Evolutionary conservation across 2,888 invertebrate species (phyloP).

Genomic region (Chironomus riparius): DNA sequence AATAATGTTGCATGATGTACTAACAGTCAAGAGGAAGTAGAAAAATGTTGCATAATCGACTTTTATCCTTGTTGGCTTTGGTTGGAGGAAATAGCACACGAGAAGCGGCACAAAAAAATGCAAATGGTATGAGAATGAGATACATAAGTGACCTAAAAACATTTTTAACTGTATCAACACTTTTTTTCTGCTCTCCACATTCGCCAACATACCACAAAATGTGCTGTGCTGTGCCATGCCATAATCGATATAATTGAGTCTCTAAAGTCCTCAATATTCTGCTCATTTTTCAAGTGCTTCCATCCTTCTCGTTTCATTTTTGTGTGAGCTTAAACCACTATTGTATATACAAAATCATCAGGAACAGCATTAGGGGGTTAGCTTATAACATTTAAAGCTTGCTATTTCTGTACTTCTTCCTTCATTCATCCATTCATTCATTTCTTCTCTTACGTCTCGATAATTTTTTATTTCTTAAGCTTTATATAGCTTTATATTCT

Average conservation of each 20-base stretch:
- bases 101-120: no score
- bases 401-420: no score
- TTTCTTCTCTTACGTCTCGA: background rate
- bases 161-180: background rate
- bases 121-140: background rate
- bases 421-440: background rate
- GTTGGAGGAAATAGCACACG: background rate
- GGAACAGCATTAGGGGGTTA: no score
- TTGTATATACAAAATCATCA: background rate
- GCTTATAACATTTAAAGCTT: no score
- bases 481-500: background rate
- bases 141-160: background rate
- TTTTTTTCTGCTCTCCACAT: background rate
- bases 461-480: background rate
- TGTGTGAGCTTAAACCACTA: background rate
- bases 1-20: background rate
- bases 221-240: background rate
- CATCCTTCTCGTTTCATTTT: no score
- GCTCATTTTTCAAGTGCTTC: background rate
- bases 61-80: background rate
- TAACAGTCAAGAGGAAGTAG: background rate
- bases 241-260: slow-evolving; percentile 22
- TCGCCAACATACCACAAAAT: background rate
- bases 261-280: slow-evolving; percentile 1
- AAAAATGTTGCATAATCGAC: slow-evolving; percentile 6